These are phyloP conservation scores for Zhengitettix transpicula DNA, from an alignment of 2,888 invertebrate species.

Conservation along the genomic window DNA sequence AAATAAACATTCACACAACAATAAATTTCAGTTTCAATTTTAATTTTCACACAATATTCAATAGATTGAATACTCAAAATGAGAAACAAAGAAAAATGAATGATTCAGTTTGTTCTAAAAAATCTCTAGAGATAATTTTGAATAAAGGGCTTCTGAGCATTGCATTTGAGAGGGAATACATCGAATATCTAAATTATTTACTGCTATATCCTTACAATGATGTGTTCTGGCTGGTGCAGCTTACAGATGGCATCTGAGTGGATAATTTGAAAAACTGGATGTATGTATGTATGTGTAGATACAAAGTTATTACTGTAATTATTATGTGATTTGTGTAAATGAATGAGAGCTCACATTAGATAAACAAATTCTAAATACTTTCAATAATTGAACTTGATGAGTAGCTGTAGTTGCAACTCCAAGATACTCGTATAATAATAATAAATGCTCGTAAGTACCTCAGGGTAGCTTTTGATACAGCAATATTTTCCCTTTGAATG, in stretches of 20 bases:
- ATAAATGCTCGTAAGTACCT: background rate
- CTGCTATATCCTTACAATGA: background rate
- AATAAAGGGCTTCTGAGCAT: too few species aligned
- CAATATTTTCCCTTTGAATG: background rate
- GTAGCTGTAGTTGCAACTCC: background rate
- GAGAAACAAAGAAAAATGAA: too few species aligned
- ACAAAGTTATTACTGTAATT: background rate
- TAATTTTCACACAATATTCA: too few species aligned
- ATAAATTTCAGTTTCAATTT: too few species aligned
- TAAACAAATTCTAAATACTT: background rate
- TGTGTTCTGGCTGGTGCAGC: background rate
- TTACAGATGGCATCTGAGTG: background rate
- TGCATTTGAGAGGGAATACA: too few species aligned
- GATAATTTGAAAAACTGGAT: background rate
- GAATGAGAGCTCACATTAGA: background rate
- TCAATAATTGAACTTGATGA: background rate
- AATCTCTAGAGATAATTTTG: too few species aligned
- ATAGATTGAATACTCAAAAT: too few species aligned
- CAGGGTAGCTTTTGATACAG: slow-evolving; percentile 3
- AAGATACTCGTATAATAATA: background rate
- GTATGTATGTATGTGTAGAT: background rate
- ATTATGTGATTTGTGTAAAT: background rate
- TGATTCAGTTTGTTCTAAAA: too few species aligned
- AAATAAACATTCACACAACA: too few species aligned
- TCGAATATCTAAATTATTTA: background rate